Evolutionary conservation across 2,797 vertebrate species (phyloP).

Genomic region (Enteromius treurensis): DNA sequence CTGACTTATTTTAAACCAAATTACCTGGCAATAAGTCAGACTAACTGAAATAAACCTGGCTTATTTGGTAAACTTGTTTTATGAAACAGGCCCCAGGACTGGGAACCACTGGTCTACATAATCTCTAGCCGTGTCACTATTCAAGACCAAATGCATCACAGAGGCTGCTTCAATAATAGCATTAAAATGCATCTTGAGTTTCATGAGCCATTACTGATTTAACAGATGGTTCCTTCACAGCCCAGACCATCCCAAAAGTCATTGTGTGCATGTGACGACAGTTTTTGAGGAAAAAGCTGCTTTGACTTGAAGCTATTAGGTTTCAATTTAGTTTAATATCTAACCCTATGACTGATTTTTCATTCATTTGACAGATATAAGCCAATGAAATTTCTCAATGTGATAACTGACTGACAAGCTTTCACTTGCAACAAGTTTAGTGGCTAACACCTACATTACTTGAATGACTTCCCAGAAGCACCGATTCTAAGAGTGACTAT

Average conservation of each 20-base stretch:
- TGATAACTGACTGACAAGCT: background rate
- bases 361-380: no score
- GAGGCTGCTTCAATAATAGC: background rate
- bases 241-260: background rate
- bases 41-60: no score
- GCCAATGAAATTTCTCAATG: no score
- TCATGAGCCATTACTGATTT: background rate
- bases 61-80: no score
- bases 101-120: background rate
- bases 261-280: background rate
- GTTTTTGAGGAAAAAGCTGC: background rate
- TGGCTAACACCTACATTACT: background rate
- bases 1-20: no score
- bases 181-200: background rate
- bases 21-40: no score
- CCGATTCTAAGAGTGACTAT: background rate
- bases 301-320: background rate
- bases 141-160: no score
- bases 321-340: background rate
- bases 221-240: background rate
- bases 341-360: no score
- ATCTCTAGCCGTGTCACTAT: background rate
- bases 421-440: background rate
- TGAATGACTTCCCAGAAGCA: background rate
- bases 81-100: background rate